These are phyloP conservation scores for Heterocephalus glaber DNA, from an alignment of 2,113 vertebrate species.

Conservation along the genomic window DNA sequence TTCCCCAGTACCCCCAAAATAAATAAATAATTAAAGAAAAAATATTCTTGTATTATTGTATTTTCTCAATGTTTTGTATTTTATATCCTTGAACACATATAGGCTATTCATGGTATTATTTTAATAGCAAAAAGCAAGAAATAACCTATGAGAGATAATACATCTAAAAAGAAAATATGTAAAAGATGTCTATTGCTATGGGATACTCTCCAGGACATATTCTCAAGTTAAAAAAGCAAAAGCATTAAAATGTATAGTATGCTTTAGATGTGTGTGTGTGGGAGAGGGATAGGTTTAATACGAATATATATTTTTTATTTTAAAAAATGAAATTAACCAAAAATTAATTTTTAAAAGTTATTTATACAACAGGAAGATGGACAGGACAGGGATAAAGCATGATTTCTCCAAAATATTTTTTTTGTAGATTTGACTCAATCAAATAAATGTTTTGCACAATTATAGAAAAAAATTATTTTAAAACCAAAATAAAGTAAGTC, in stretches of 20 bases:
- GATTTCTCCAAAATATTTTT: constrained; percentile 14
- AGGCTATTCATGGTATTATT: background rate
- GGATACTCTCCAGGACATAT: background rate
- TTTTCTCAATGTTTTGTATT: constrained; percentile 8
- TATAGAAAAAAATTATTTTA: constrained; percentile 16
- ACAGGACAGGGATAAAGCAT: background rate
- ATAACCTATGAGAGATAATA: background rate
- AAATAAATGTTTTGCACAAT: constrained; percentile 1
- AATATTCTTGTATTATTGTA: background rate
- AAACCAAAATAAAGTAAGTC: constrained; percentile 19
- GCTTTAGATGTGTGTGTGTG: background rate
- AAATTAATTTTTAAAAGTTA: constrained; percentile 41
- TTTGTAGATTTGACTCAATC: background rate
- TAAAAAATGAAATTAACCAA: background rate
- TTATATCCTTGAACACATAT: constrained; percentile 14
- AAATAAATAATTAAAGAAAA: no score
- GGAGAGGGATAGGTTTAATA: background rate
- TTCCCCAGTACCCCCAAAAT: no score
- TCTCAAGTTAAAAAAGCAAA: background rate
- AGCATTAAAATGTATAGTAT: background rate
- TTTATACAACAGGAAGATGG: background rate
- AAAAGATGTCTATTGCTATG: background rate
- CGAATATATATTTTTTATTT: background rate
- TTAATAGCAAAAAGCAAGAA: background rate
- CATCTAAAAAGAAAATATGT: background rate